A percentile compares a stretch with the other conserved stretches of the same genome.
These are phyloP conservation scores for Cheirogaleus major DNA, from an alignment of 2,797 vertebrate genomes.

Conservation along the genomic window DNA sequence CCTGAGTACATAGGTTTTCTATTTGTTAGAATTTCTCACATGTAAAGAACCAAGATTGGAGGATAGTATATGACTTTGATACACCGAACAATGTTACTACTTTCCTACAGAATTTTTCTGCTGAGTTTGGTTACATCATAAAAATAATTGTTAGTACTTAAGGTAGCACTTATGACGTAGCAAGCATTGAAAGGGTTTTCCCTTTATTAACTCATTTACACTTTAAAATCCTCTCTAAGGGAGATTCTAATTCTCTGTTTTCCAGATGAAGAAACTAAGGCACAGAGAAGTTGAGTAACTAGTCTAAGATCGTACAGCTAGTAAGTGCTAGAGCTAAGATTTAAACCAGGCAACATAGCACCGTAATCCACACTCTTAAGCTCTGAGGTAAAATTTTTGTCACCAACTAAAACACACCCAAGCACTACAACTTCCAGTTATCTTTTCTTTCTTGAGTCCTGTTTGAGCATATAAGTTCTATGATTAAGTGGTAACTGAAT, in stretches of 20 bases:
- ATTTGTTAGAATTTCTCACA: background rate
- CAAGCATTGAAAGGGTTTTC: background rate
- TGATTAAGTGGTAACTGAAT: background rate
- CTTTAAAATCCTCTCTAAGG: background rate
- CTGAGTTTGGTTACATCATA: background rate
- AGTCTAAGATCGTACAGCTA: background rate
- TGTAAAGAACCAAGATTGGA: background rate
- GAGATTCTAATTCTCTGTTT: background rate
- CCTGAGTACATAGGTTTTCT: background rate
- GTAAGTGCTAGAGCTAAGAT: background rate
- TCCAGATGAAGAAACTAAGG: background rate
- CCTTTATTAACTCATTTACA: background rate
- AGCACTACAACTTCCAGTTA: background rate
- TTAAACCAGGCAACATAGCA: background rate
- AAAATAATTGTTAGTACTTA: background rate
- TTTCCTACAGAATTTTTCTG: background rate
- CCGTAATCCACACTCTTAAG: background rate
- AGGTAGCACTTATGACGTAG: background rate
- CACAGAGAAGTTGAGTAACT: background rate
- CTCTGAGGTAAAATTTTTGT: background rate
- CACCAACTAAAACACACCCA: background rate
- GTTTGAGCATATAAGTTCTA: background rate
- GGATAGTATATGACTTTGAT: background rate
- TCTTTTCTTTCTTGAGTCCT: slow-evolving; percentile 22
- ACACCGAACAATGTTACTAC: background rate